Evolutionary conservation across 2,888 invertebrate species (phyloP).

Genomic region (Latrodectus hesperus): DNA sequence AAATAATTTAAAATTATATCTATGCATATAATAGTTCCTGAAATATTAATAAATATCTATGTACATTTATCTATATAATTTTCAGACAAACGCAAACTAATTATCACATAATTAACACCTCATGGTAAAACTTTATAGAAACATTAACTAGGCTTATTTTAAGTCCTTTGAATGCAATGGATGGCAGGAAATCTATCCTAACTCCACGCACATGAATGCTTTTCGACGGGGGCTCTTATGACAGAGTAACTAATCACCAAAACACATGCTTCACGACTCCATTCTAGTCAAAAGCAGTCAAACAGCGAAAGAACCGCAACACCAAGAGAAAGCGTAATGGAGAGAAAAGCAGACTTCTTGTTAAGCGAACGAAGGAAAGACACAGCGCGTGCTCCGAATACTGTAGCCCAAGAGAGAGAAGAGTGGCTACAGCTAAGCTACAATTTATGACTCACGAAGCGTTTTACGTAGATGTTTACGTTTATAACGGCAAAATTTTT

Average conservation of each 20-base stretch:
- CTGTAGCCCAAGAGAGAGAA: neutral
- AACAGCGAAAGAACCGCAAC: constrained; percentile 36
- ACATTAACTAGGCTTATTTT: no score
- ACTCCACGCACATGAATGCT: no score
- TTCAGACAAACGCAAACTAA: no score
- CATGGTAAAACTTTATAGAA: no score
- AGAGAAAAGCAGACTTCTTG: constrained; percentile 16
- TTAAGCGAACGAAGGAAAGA: constrained; percentile 41
- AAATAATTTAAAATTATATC: no score
- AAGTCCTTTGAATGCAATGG: no score
- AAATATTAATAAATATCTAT: no score
- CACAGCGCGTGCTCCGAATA: constrained; percentile 46
- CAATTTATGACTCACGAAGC: constrained; percentile 66
- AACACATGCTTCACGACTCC: constrained; percentile 11
- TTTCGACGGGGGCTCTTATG: no score
- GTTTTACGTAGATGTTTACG: constrained; percentile 67
- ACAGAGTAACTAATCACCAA: neutral
- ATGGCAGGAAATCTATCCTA: no score
- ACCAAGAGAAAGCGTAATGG: constrained; percentile 9
- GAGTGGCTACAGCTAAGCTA: constrained; percentile 38
- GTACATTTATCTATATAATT: no score
- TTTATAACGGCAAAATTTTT: constrained; percentile 68
- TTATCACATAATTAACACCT: no score
- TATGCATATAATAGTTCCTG: no score
- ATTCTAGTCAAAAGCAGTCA: constrained; percentile 37